Conservation (phyloP, 2,113 vertebrate genomes). For the Varanus komodoensis region DNA sequence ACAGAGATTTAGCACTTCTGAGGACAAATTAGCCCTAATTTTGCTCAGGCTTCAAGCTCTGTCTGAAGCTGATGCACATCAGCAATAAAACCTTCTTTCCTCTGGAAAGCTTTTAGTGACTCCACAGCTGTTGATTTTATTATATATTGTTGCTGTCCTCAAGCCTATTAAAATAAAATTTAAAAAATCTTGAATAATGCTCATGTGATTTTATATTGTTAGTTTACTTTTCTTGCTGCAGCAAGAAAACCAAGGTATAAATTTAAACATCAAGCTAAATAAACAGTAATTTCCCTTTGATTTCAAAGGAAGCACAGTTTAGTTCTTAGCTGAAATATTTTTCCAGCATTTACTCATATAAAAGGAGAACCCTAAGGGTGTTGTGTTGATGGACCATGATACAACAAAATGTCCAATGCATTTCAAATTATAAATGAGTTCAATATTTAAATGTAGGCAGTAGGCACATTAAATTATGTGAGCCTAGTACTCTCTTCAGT, state of each 20-base stretch:
- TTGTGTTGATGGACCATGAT: background rate
- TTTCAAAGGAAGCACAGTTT: background rate
- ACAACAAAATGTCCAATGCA: slow-evolving; percentile 7
- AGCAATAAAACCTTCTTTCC: background rate
- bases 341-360: background rate
- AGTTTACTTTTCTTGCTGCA: background rate
- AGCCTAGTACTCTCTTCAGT: background rate
- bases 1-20: no score
- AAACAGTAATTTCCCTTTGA: background rate
- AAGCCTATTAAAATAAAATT: background rate
- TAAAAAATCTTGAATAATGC: background rate
- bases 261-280: background rate
- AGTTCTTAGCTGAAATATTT: background rate
- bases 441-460: slow-evolving; percentile 41
- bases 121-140: background rate
- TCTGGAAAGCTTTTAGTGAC: background rate
- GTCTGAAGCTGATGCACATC: no score
- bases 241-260: background rate
- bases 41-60: no score
- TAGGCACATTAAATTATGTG: slow-evolving; percentile 31
- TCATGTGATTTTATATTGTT: background rate
- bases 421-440: background rate
- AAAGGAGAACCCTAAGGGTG: background rate
- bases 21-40: no score
- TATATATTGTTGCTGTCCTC: background rate